Evolutionary conservation across 2,888 invertebrate genomes (phyloP).

Genomic region (Meiosimyza platycephala): DNA sequence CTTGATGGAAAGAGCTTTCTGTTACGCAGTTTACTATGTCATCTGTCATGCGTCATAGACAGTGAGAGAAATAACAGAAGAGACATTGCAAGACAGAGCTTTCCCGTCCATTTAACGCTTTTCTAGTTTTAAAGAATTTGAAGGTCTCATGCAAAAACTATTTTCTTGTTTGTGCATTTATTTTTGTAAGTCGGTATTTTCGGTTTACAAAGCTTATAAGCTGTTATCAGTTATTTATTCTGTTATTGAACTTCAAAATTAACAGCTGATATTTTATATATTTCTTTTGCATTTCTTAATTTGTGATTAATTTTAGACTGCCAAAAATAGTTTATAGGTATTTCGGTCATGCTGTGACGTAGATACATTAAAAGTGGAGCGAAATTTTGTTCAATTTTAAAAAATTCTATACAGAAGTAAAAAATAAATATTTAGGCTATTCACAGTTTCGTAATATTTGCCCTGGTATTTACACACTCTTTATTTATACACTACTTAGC

Average conservation of each 20-base stretch:
- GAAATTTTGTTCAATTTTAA: too few relatives aligned
- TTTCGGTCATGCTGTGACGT: too few relatives aligned
- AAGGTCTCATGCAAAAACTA: neutral
- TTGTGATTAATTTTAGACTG: neutral
- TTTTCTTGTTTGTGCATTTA: neutral
- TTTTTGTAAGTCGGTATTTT: slow-evolving; percentile 20
- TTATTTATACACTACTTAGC: too few relatives aligned
- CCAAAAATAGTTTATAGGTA: too few relatives aligned
- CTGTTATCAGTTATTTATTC: neutral
- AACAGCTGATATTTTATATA: slow-evolving; percentile 2
- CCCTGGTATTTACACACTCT: too few relatives aligned
- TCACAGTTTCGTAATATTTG: too few relatives aligned
- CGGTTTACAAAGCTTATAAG: neutral
- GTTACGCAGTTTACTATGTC: neutral
- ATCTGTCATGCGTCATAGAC: neutral
- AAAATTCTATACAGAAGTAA: too few relatives aligned
- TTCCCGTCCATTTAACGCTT: neutral
- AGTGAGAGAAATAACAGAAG: neutral
- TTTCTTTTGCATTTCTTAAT: neutral
- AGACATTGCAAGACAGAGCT: neutral
- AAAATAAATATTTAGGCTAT: too few relatives aligned
- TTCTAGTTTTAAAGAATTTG: slow-evolving; percentile 4
- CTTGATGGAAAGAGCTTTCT: slow-evolving; percentile 4
- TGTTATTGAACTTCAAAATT: slow-evolving; percentile 3
- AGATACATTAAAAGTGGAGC: too few relatives aligned